Percentiles rank a stretch among this genome's conserved stretches.
phyloP scores from a whole-genome alignment of 2,888 invertebrate genomes.

The Encarsia formosa region DNA sequence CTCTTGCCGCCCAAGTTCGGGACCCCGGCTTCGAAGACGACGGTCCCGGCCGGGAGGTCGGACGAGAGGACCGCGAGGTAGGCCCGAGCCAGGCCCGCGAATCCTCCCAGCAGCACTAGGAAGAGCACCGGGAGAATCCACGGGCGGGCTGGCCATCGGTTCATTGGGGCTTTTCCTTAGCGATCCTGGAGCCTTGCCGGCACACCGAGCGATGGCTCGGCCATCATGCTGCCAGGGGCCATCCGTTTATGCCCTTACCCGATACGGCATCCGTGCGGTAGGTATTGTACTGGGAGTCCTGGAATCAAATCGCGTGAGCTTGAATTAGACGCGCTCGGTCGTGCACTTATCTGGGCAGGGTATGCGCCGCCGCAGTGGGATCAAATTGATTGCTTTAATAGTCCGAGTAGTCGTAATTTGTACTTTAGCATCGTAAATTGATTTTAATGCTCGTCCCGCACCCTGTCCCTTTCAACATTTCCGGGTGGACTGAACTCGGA shows the following conservation, averaged over 20 bases:
- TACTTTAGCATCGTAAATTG: no score
- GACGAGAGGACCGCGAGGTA: constrained; percentile 49
- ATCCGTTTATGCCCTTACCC: not conserved
- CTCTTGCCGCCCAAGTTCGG: constrained; percentile 76
- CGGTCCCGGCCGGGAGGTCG: constrained; percentile 58
- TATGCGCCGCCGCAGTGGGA: no score
- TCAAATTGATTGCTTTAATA: no score
- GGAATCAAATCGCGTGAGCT: no score
- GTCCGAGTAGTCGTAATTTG: no score
- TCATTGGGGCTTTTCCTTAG: not conserved
- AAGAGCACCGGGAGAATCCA: not conserved
- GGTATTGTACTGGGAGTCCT: no score
- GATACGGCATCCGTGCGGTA: no score
- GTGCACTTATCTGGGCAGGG: no score
- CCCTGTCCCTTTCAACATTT: no score
- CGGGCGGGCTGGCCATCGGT: not conserved
- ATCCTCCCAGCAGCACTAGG: constrained; percentile 25
- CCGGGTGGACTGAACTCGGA: no score
- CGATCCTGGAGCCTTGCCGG: not conserved
- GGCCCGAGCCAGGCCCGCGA: constrained; percentile 32
- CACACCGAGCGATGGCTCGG: not conserved
- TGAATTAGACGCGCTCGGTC: no score
- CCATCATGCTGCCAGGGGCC: not conserved
- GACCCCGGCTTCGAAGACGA: constrained; percentile 75
- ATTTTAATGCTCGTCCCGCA: no score